A percentile compares a stretch with the other conserved stretches of the same genome.
Conservation (phyloP, 2,888 invertebrate genomes). For the Acanthosepion esculentum region DNA sequence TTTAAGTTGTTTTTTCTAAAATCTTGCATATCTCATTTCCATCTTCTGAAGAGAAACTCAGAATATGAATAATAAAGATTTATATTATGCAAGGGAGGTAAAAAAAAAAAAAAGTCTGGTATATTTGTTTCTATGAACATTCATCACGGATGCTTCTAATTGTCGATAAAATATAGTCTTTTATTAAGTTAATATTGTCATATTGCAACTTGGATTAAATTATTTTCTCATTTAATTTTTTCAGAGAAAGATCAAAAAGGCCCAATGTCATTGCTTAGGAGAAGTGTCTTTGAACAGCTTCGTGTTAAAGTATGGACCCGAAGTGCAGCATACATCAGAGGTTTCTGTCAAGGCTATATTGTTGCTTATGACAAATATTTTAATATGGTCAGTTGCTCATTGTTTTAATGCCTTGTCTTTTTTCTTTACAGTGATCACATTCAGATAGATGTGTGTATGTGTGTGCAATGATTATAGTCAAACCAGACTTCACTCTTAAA, state of each 20-base stretch:
- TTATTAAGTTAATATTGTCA: neutral
- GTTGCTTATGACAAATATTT: slow-evolving; percentile 94
- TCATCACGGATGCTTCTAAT: neutral
- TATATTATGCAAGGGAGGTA: too few relatives aligned
- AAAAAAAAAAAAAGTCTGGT: too few relatives aligned
- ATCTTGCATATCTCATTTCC: too few relatives aligned
- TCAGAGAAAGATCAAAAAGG: slow-evolving; percentile 59
- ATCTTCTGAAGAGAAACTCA: too few relatives aligned
- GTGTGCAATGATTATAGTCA: too few relatives aligned
- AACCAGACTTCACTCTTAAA: too few relatives aligned
- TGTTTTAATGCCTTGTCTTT: neutral
- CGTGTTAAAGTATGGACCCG: slow-evolving; percentile 83
- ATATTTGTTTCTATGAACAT: too few relatives aligned
- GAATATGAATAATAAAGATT: too few relatives aligned
- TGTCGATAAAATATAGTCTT: neutral
- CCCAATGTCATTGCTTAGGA: slow-evolving; percentile 66
- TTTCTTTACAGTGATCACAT: neutral
- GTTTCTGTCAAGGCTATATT: slow-evolving; percentile 85
- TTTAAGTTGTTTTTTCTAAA: too few relatives aligned
- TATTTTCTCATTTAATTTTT: slow-evolving; percentile 48
- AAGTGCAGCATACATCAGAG: slow-evolving; percentile 83
- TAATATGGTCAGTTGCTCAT: slow-evolving; percentile 81
- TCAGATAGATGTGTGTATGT: too few relatives aligned
- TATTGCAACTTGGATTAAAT: too few relatives aligned
- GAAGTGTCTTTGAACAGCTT: slow-evolving; percentile 66